These are phyloP conservation scores for Morbakka virulenta DNA, from an alignment of 30 jellyfish, hydroid and myxozoan species.

Conservation along the genomic window DNA sequence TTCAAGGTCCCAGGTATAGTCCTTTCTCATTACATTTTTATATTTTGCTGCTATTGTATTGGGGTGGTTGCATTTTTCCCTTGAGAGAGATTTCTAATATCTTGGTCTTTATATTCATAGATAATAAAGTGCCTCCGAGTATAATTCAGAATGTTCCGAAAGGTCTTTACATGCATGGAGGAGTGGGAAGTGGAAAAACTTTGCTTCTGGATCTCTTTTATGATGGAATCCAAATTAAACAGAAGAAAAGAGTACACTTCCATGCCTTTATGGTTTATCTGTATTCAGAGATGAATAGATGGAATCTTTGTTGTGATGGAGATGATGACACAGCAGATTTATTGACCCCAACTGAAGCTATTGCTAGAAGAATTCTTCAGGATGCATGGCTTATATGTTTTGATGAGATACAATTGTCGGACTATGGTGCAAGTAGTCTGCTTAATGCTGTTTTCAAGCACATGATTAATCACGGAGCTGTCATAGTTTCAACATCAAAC, in stretches of 20 bases:
- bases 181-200: conserved; percentile 88
- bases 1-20: too few relatives aligned
- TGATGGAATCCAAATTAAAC: conserved; percentile 55
- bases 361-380: conserved; percentile 60
- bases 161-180: conserved; percentile 81
- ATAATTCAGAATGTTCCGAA: conserved; percentile 23
- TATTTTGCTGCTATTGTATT: too few relatives aligned
- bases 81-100: too few relatives aligned
- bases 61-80: too few relatives aligned
- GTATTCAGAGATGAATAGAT: conserved; percentile 75
- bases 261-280: conserved; percentile 68
- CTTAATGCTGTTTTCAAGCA: conserved; percentile 58
- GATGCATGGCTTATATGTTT: conserved; percentile 79
- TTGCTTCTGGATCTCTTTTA: conserved; percentile 62
- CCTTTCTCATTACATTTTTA: too few relatives aligned
- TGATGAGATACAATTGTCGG: conserved; percentile 80
- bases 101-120: too few relatives aligned
- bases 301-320: conserved; percentile 64
- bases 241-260: conserved; percentile 77
- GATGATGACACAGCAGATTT: conserved; percentile 14
- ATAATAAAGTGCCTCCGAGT: too few relatives aligned
- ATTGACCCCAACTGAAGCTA: conserved; percentile 55
- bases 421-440: conserved; percentile 60
- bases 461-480: conserved; percentile 74
- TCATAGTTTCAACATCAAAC: conserved; percentile 81